Conservation (phyloP, 2,113 vertebrate species). For the Chaenocephalus aceratus region DNA sequence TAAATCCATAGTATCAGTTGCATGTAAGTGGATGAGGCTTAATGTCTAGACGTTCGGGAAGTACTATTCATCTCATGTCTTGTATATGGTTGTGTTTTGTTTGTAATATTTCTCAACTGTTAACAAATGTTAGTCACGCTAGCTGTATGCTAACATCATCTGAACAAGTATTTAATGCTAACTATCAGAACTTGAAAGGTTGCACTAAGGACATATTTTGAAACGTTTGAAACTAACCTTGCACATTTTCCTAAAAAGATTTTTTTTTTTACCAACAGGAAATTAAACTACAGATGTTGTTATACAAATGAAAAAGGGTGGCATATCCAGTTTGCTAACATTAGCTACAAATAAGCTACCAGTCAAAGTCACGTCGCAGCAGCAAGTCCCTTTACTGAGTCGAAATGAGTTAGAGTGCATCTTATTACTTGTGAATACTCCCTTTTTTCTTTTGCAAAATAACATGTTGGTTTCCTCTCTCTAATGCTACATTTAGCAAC, state of each 20-base stretch:
- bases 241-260: too few relatives aligned
- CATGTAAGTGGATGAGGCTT: neutral
- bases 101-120: neutral
- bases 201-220: too few relatives aligned
- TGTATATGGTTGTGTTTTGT: neutral
- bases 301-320: too few relatives aligned
- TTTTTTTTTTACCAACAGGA: neutral
- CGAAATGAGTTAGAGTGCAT: neutral
- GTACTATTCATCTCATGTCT: neutral
- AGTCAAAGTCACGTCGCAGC: neutral
- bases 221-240: too few relatives aligned
- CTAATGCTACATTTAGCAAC: neutral
- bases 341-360: neutral
- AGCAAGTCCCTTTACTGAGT: neutral
- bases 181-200: neutral
- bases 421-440: neutral
- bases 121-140: neutral
- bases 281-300: too few relatives aligned
- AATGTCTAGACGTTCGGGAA: neutral
- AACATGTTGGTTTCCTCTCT: neutral
- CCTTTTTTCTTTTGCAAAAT: neutral
- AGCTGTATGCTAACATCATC: neutral
- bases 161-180: neutral
- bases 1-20: conserved; percentile 16
- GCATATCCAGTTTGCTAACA: neutral